These are phyloP conservation scores for Lordiphosa clarofinis DNA, from an alignment of 1,140 invertebrate genomes.

Conservation along the genomic window DNA sequence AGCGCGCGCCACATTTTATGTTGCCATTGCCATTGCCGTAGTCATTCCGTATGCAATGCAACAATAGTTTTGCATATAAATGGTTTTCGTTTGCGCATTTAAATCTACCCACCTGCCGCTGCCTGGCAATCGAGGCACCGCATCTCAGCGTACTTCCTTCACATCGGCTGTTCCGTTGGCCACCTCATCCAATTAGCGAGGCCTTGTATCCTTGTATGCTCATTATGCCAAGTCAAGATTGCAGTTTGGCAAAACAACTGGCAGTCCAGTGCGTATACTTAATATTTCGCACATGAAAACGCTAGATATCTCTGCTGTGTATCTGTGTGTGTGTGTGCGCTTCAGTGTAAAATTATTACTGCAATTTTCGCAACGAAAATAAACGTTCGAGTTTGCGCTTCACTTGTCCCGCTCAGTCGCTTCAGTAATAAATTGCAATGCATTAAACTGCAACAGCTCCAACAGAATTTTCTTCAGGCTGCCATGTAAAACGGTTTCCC, in stretches of 20 bases:
- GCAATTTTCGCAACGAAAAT: conserved; percentile 30
- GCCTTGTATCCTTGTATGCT: conserved; percentile 32
- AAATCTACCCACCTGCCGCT: conserved; percentile 54
- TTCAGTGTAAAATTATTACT: conserved; percentile 31
- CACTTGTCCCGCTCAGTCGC: conserved; percentile 2
- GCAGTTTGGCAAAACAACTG: conserved; percentile 21
- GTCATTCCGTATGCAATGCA: conserved; percentile 74
- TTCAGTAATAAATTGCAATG: conserved; percentile 41
- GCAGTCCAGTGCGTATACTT: conserved; percentile 37
- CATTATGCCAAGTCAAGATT: conserved; percentile 45
- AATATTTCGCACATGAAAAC: conserved; percentile 24
- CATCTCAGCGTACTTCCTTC: conserved; percentile 53
- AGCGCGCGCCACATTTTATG: conserved; percentile 42
- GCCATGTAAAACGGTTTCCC: conserved; percentile 34
- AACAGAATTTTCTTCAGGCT: conserved; percentile 28
- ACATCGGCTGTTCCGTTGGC: not conserved
- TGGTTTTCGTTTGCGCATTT: conserved; percentile 76
- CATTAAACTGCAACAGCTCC: conserved; percentile 53
- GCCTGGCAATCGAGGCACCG: conserved; percentile 29
- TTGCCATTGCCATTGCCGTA: conserved; percentile 26
- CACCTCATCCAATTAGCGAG: conserved; percentile 41
- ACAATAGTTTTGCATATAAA: conserved; percentile 80
- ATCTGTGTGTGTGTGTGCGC: conserved; percentile 13
- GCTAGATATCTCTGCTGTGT: conserved; percentile 24
- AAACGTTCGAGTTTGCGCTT: conserved; percentile 29